Base-by-base conservation (phyloP, 2,797 vertebrate genomes). In the Petrocephalus sullivani region DNA sequence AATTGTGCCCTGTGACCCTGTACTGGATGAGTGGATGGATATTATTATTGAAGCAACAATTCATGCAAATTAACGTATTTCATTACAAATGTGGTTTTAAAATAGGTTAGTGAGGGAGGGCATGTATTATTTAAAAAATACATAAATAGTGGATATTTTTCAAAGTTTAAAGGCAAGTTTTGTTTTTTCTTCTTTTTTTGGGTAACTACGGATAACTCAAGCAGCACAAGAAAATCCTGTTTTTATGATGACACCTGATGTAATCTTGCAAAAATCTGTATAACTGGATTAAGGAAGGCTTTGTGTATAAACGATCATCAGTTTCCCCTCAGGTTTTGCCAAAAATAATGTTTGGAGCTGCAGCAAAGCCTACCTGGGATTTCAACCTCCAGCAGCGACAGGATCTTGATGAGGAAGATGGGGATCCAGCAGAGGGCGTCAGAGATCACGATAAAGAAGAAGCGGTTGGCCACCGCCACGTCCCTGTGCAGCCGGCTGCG, bases 371-470 rank as follows among this genome's bases (percentile, higher is more conserved):
- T 49, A 93, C 93, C 93, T 94, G 93, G 91, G 85, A 93, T 95
- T 93, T 95, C 92, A 67, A 94, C 90, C 33, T 91, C 86, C 78
- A 95, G 92, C 58, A 92, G 91, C 53, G 91, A 94, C 21, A 95
- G 90, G 37, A 93, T 92, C 92, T 95, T 93, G 89, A 92, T 89
- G 9, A 95, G 90, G 92, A 95, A 95, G 67, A 93, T 91, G n/a
- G 88, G 86, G 89, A 95, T 96, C 97, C 98, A 98, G 94, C 96
- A 98, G 96, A 96, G 96, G 95, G 96, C 95, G 92, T 95, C 94
- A 94, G 94, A 97, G 95, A 96, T 95, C 93, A 95, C 93, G 60
- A 92, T 94, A 90, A 94, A 94, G 89, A 96, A 96, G 92, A 94
- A 92, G 4, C 1, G 2, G 33, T 91, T 93, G 81, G 89, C 90